phyloP scores from a whole-genome alignment of 1,140 invertebrate genomes.

The Leptinotarsa texana region DNA sequence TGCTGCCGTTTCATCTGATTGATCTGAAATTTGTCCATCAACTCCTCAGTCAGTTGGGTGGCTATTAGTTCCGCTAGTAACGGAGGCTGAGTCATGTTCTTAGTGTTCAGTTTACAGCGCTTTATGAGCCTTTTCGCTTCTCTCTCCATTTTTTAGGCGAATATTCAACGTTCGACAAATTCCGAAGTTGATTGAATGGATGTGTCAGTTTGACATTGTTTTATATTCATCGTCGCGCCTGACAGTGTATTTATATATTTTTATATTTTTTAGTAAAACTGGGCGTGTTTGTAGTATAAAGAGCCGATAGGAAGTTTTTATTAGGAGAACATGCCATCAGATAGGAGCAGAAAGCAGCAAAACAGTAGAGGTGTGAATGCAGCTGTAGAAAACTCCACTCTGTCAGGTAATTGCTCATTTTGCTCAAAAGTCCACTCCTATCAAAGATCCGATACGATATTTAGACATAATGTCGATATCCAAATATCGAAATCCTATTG shows the following conservation, averaged over 20 bases:
- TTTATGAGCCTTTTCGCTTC: slow-evolving; percentile 13
- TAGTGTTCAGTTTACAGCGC: slow-evolving; percentile 28
- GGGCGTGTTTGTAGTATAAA: not conserved
- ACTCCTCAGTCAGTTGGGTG: slow-evolving; percentile 39
- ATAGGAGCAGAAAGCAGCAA: not conserved
- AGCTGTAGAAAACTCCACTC: not conserved
- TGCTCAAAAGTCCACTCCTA: no score
- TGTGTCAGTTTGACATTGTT: slow-evolving; percentile 4
- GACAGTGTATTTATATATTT: not conserved
- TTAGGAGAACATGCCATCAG: not conserved
- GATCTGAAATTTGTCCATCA: slow-evolving; percentile 47
- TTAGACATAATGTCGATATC: no score
- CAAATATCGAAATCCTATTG: no score
- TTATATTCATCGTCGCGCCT: slow-evolving; percentile 1
- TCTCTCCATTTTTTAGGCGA: slow-evolving; percentile 10
- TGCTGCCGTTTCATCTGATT: slow-evolving; percentile 39
- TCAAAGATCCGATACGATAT: no score
- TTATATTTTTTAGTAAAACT: not conserved
- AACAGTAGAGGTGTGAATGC: not conserved
- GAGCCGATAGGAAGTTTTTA: not conserved
- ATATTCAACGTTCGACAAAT: not conserved
- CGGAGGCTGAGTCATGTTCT: slow-evolving; percentile 24
- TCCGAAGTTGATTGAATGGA: not conserved
- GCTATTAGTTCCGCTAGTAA: slow-evolving; percentile 38
- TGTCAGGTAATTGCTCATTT: not conserved